Conservation (phyloP, 2,113 vertebrate genomes). For the Nothobranchius kuhntae region DNA sequence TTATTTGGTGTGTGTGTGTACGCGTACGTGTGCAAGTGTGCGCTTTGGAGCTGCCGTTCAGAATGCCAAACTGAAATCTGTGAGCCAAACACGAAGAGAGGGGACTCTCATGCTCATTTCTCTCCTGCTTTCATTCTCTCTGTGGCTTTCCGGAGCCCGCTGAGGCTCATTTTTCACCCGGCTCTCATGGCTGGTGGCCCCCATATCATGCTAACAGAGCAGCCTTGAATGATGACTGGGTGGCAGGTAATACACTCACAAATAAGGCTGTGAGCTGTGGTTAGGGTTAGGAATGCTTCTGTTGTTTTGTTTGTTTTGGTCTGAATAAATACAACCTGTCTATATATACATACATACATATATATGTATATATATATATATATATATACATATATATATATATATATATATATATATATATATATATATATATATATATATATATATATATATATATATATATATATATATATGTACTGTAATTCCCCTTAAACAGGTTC, state of each 20-base stretch:
- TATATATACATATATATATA: no score
- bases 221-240: constrained; percentile 31
- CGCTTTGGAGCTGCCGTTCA: constrained; percentile 44
- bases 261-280: constrained; percentile 5
- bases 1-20: constrained; percentile 5
- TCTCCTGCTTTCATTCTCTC: constrained; percentile 51
- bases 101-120: constrained; percentile 49
- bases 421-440: no score
- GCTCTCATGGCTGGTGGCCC: constrained; percentile 66
- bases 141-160: constrained; percentile 64
- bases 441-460: no score
- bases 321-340: no score
- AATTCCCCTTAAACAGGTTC: no score
- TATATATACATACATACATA: no score
- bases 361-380: no score
- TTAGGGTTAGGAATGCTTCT: background rate
- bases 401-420: no score
- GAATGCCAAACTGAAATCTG: constrained; percentile 72
- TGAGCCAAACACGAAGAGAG: constrained; percentile 44
- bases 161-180: constrained; percentile 69
- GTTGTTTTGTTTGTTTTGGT: background rate
- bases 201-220: constrained; percentile 69
- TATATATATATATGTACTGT: no score
- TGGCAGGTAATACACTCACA: constrained; percentile 12
- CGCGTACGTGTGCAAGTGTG: constrained; percentile 23